Evolutionary conservation across 2,113 vertebrate genomes (phyloP).

Genomic region (Peromyscus californicus): DNA sequence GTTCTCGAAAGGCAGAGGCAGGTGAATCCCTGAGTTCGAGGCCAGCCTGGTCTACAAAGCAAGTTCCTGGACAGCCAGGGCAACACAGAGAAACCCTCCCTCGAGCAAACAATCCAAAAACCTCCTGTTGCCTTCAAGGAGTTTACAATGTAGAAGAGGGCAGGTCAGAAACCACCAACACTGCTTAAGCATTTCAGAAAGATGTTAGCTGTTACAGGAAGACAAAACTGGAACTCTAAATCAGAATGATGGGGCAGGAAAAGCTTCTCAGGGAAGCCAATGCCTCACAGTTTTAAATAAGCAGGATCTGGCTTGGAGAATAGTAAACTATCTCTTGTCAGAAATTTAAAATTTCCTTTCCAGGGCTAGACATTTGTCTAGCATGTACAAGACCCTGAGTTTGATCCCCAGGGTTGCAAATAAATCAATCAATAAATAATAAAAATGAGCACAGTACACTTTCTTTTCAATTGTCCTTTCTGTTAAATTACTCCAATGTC

Average conservation of each 20-base stretch:
- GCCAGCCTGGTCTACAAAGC: neutral
- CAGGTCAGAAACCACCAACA: neutral
- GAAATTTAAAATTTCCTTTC: slow-evolving; percentile 38
- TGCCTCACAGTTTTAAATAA: neutral
- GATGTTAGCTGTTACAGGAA: neutral
- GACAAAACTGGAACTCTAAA: neutral
- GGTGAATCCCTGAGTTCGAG: neutral
- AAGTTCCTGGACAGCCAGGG: neutral
- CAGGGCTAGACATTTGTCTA: neutral
- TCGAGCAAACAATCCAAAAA: neutral
- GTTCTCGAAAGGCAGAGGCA: neutral
- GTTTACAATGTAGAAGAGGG: slow-evolving; percentile 30
- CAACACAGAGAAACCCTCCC: neutral
- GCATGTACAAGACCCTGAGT: neutral
- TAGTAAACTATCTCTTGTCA: neutral
- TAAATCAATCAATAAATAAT: neutral
- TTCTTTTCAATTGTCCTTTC: slow-evolving; percentile 45
- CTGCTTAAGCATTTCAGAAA: slow-evolving; percentile 28
- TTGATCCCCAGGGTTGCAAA: neutral
- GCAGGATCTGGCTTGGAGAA: neutral
- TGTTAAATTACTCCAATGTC: slow-evolving; percentile 42
- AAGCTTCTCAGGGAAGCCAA: slow-evolving; percentile 40
- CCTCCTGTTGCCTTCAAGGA: neutral
- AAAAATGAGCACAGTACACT: neutral
- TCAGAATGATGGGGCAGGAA: neutral